Evolutionary conservation across 2,888 invertebrate species (phyloP), one percentile per base, ranked within the genome.

Genomic region (Nomada fucata): DNA sequence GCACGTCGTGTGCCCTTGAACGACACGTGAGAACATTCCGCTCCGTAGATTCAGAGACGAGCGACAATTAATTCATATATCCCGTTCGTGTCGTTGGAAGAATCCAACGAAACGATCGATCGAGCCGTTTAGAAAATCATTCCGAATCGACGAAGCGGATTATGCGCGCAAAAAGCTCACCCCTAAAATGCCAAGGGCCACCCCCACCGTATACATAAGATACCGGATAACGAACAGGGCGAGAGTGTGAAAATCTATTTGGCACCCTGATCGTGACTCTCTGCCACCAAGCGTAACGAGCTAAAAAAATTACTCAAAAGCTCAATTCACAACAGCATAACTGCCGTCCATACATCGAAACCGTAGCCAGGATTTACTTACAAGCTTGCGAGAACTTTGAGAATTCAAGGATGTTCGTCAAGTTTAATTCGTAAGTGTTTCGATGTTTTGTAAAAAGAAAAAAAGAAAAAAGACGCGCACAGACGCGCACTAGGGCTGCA

Each of bases 261-360:
- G 86, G 85, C 59, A 74, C 84, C 83, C 83, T 89, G 79, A 80
- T 63, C 79, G 75, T 82, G 67, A 88, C 60, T 87, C 82, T 75
- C 89, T 91, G 91, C 93, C 93, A 93, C 92, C 92, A 92, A 91
- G 91, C 88, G 89, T 92, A 92, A 90, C 93, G 92, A 87, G 93
- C 93, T 93, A 93, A 79, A 92, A 36, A 92, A 91, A 92, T 86
- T 76, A 88, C 91, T 89, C 81, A 63, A 20, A 72, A 68, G 67
- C 79, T 80, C 36, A 80, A 44, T 36, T 36, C 5, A 7, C 36
- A 36, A 36, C 36, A 7, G 36, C 36, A 36, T 7, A 5, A 1
- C 7, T 75, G 50, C 18, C 50, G 59, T 47, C 42, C 50, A 59
- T 61, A 69, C 52, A 42, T 75, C 18, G 36, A 60, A 60, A 42